Conservation (phyloP, 2,888 invertebrate species). For the Temnothorax rugatulus region DNA sequence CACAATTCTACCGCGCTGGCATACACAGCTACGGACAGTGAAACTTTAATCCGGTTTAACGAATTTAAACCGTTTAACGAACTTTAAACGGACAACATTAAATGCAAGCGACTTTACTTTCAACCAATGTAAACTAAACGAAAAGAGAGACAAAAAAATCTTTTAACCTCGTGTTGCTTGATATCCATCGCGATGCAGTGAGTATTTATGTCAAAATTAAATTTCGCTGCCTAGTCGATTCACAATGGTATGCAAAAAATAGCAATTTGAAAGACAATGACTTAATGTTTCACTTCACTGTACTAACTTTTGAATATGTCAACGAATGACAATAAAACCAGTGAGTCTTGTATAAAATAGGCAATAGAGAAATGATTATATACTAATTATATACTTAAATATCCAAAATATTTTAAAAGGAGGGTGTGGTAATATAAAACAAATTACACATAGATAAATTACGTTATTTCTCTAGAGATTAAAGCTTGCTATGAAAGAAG, state of each 20-base stretch:
- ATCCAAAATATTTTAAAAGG: neutral
- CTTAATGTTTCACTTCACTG: neutral
- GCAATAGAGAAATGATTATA: neutral
- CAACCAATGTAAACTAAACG: neutral
- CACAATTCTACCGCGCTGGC: neutral
- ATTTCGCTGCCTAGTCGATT: neutral
- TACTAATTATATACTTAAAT: neutral
- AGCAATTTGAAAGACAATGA: neutral
- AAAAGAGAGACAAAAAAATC: neutral
- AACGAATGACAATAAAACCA: neutral
- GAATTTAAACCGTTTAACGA: no score
- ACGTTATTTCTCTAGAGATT: neutral
- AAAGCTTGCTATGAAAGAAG: neutral
- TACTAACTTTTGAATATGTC: neutral
- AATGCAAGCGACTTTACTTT: neutral
- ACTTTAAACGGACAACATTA: no score
- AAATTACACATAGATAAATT: neutral
- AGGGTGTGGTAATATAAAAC: neutral
- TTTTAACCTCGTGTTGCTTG: neutral
- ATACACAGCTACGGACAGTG: neutral
- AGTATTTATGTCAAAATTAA: slow-evolving; percentile 9
- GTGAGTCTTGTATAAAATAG: neutral
- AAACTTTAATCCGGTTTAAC: slow-evolving; percentile 26
- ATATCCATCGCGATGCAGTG: neutral
- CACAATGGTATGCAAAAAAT: neutral